Evolutionary conservation across 2,888 invertebrate genomes (phyloP), one percentile per base, ranked within the genome.

Genomic region (Acronicta leporina): DNA sequence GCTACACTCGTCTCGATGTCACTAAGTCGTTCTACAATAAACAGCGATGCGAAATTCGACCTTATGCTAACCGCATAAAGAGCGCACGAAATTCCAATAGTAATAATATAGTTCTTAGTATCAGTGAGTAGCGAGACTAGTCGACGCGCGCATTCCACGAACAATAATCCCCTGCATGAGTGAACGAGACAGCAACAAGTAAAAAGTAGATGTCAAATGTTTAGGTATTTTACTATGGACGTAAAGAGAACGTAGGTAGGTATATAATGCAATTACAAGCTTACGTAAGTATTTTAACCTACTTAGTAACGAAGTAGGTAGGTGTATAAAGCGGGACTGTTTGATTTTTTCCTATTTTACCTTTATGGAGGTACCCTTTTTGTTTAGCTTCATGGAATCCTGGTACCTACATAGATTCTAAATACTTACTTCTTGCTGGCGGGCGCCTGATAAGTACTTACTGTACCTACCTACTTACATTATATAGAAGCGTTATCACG

Each of bases 191-290:
- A 80, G 88, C 84, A 80, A 78, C 80, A 90, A 82, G 86, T 90
- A 91, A 92, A 92, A 93, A 93, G 91, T 92, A 89, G 86, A 92
- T 92, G 89, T 92, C 92, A 92, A 94, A 92, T 92, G 90, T 92
- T 92, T 94, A 92, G 94, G 92, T 94, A 94, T 91, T 91, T 92
- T 90, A 90, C 89, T 91, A 91, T 87, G 82, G 81, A 86, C 87
- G 86, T 88, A 89, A 88, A 90, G 89, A 86, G 89, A 90, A 90
- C 84, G 89, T 89, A 91, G 86, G 87, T 92, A 91, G 90, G 87
- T 91, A 92, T 83, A 88, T 87, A 91, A 91, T 90, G 89, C 88
- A 92, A 92, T 92, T 91, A 91, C 88, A 84, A 87, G 83, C 87
- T 91, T 92, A 90, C 87, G 87, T 91, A 92, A 92, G 87, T 86